Base-by-base conservation (phyloP, 2,113 vertebrate genomes). In the Melanerpes formicivorus region DNA sequence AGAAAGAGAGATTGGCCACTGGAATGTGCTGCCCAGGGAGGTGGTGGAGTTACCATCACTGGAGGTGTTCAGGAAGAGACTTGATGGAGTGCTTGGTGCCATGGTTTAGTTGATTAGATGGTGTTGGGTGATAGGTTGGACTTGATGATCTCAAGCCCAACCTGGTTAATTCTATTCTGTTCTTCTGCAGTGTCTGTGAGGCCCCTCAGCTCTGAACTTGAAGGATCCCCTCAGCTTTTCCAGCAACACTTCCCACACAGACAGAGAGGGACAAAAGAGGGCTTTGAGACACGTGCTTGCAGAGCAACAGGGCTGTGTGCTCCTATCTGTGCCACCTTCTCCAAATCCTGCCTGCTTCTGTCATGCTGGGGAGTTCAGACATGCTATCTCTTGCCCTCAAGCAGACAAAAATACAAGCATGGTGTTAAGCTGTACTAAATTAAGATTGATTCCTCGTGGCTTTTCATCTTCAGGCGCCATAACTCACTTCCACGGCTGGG, bases 241-340 rank as follows among this genome's bases (percentile, higher is more conserved):
- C 96, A 97, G 90, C 85, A 96, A 95, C 95, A 91, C 95, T 96
- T 96, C 95, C 90, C 87, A 97, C 96, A 59, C 0, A 81, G 71
- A 18, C 67, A 92, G 90, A 95, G 65, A 5, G 62, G 74, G 90
- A 77, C 80, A 84, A 60, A 71, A 73, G n/a, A 93, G 56, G 86
- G 71, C 82, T 86, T 69, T 65, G 54, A 95, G 77, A 79, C 58
- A 87, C 3, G 5, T 30, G 67, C 90, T 70, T 69, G 27, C 25
- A 93, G 70, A 88, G 65, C 84, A 85, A 12, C 4, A 2, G 70
- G 42, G 59, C 59, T 90, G 88, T 74, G 40, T 0, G 9, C 50
- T 92, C 73, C 84, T 59, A 76, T 73, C 79, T 78, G 66, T 0
- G 2, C 60, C 69, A 80, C 66, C 66, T 86, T 92, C 88, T 50